A percentile compares a stretch with the other conserved stretches of the same genome.
Conservation (phyloP, 2,113 vertebrate species). For the Triplophysa siluroides region DNA sequence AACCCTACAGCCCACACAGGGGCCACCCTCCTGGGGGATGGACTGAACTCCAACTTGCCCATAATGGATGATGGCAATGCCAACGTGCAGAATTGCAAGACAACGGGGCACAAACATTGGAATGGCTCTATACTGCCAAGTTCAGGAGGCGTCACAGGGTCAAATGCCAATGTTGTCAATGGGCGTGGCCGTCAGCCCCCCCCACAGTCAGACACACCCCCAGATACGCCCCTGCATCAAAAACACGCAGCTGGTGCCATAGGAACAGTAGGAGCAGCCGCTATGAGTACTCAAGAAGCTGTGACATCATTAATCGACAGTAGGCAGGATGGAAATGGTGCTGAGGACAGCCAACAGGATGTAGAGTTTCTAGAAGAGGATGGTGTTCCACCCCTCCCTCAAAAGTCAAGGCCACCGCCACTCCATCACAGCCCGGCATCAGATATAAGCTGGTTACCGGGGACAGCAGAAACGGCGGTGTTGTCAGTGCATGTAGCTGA, state of each 20-base stretch:
- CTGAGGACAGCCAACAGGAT: conserved; percentile 56
- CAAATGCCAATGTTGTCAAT: conserved; percentile 71
- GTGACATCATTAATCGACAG: neutral
- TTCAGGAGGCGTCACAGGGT: conserved; percentile 51
- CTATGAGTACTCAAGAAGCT: neutral
- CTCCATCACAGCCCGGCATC: conserved; percentile 64
- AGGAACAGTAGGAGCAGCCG: conserved; percentile 23
- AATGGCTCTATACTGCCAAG: conserved; percentile 71
- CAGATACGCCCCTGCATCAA: conserved; percentile 73
- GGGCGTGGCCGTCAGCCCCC: conserved; percentile 70
- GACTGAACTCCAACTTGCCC: conserved; percentile 74
- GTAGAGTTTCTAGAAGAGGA: conserved; percentile 41
- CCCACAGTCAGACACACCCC: conserved; percentile 79
- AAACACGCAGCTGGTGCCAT: conserved; percentile 43
- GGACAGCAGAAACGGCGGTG: conserved; percentile 65
- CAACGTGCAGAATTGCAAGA: conserved; percentile 74
- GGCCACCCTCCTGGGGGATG: conserved; percentile 34
- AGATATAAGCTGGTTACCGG: conserved; percentile 53
- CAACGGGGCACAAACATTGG: conserved; percentile 67
- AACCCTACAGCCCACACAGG: conserved; percentile 50
- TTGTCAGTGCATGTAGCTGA: conserved; percentile 75
- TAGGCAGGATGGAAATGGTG: conserved; percentile 23
- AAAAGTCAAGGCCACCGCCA: conserved; percentile 74
- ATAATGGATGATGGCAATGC: conserved; percentile 74
- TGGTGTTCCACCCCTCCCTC: conserved; percentile 77